Base-by-base conservation (phyloP, 2,888 invertebrate genomes). In the Colostygia pectinataria region DNA sequence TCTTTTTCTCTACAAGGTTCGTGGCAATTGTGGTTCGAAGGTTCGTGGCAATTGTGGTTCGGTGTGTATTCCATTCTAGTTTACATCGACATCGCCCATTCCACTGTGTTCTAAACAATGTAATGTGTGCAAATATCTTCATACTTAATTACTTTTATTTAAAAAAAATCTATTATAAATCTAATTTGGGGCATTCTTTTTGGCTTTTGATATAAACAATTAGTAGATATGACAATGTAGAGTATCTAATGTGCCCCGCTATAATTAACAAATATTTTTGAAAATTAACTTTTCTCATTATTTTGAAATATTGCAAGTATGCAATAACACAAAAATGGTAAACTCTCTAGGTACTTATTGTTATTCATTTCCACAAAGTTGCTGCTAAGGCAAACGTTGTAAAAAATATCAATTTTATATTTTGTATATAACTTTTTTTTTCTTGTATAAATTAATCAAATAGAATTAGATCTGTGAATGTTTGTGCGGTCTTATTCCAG, bases 381-480 rank as follows among this genome's bases (percentile, higher is more conserved):
- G 54, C 54, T 51, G 29, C 36, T 42, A 44, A 23, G 33, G 50
- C 57, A 48, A 77, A 77, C 46, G 45, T 53, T 55, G 55, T 56
- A 59, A 50, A 58, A 60, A 60, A 82, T 82, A 82, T 84, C 82
- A 80, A 83, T 83, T 86, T 84, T 81, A 83, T 87, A 85, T 86
- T 84, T 83, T 87, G 80, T 88, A 84, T 83, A 52, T 46, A 52
- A 40, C 38, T 83, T 82, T 83, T 81, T 80, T 81, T 83, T 80
- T 83, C 78, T 77, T 87, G 81, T 84, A 83, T 79, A 86, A 84
- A 83, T 74, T 80, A 82, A 82, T 83, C 77, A 82, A 74, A 81
- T 84, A 84, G 77, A 75, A 68, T 59, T 81, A 82, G 78, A 84
- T 80, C 81, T 82, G 80, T 77, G 77, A 65, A 74, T 72, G 69